Evolutionary conservation across 2,797 vertebrate genomes (phyloP).

Genomic region (Euthynnus affinis): DNA sequence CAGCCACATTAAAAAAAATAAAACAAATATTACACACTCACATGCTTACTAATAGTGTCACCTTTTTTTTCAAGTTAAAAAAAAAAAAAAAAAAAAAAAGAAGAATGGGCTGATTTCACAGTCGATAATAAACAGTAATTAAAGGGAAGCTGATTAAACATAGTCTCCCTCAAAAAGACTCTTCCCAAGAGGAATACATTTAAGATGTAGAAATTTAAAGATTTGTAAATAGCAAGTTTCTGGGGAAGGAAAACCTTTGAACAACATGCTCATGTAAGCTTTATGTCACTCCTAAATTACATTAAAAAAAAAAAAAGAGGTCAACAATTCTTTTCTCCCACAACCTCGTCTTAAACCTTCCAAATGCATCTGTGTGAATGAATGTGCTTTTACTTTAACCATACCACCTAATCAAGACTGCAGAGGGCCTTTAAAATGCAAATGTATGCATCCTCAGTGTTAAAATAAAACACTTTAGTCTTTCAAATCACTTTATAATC

Average conservation of each 20-base stretch:
- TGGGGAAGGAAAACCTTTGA: not conserved
- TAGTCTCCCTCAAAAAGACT: conserved; percentile 25
- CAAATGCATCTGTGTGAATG: conserved; percentile 10
- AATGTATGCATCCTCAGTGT: conserved; percentile 46
- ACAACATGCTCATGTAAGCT: conserved; percentile 23
- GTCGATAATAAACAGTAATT: conserved; percentile 66
- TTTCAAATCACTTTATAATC: conserved; percentile 33
- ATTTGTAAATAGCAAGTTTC: conserved; percentile 23
- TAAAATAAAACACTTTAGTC: conserved; percentile 21
- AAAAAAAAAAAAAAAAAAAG: conserved; percentile 57
- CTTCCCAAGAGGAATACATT: conserved; percentile 16
- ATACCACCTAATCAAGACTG: conserved; percentile 10
- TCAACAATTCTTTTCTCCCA: not conserved
- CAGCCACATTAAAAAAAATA: conserved; percentile 77
- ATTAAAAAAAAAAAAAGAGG: not conserved
- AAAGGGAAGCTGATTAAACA: conserved; percentile 51
- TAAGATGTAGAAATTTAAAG: conserved; percentile 6
- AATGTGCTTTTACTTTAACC: conserved; percentile 67
- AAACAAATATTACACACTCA: conserved; percentile 73
- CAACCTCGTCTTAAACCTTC: not conserved
- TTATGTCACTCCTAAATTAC: conserved; percentile 11
- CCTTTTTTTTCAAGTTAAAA: conserved; percentile 73
- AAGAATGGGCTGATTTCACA: conserved; percentile 76
- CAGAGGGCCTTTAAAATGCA: conserved; percentile 29
- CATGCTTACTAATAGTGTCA: conserved; percentile 77